Base-by-base conservation (phyloP, 2,113 vertebrate species). In the Muntiacus reevesi region DNA sequence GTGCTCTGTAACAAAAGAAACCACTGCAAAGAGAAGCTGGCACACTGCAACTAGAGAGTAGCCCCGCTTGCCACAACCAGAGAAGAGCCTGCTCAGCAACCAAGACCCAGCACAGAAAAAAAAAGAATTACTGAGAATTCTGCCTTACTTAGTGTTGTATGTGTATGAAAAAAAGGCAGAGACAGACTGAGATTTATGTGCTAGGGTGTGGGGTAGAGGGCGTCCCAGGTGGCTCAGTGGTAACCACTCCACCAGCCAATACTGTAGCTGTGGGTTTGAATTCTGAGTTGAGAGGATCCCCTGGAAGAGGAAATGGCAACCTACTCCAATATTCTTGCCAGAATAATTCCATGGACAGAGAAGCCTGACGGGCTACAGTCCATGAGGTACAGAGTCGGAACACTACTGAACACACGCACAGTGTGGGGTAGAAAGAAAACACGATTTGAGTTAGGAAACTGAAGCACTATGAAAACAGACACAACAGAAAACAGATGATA, bases 401-500 rank as follows among this genome's bases (percentile, higher is more conserved):
- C 23, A 76, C 13, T 25, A 76, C 71, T 76, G 40, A 76, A 43
- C 71, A 76, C 36, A 76, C 3, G 3, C 40, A 43, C 40, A 43
- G 21, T 43, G 21, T 43, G 23, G 36, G 21, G 47, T 6, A 88
- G 30, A 64, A 95, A 64, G 76, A 93, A 85, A 89, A 62, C n/a
- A 87, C 50, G 45, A 78, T 17, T 47, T 89, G 47, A 57, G 43
- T 88, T 92, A 95, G 17, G 71, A 87, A 97, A 90, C 25, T 64
- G 86, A 93, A 87, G 47, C 57, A 88, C 83, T 82, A 12, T 79
- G 82, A 95, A 96, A 96, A 55, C 59, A 93, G 74, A 79, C 33
- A 97, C 43, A 25, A 78, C 11, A 95, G 47, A 87, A 97, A 86
- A 84, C 13, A 78, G 45, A 83, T 43, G 85, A 86, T 50, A 33